A percentile compares a stretch with the other conserved stretches of the same genome.
phyloP scores from a whole-genome alignment of 1,140 invertebrate genomes.

The Ceratina australensis region DNA sequence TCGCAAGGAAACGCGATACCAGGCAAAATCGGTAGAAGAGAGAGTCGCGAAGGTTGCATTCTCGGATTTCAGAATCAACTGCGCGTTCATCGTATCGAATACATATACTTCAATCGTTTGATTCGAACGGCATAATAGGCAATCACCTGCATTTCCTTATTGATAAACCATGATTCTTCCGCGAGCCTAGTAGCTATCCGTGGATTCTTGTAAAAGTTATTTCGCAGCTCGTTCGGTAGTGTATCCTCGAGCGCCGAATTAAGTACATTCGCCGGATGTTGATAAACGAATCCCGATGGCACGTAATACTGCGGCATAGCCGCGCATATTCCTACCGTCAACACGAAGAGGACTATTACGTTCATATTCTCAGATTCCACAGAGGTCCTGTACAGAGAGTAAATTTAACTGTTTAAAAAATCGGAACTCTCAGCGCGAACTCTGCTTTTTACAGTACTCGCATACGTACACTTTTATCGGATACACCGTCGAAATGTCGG shows the following conservation, averaged over 20 bases:
- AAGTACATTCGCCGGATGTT: conserved; percentile 82
- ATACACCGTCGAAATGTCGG: too few relatives aligned
- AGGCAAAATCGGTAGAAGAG: neutral
- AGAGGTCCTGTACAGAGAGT: conserved; percentile 13
- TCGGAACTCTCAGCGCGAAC: too few relatives aligned
- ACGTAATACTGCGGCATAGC: conserved; percentile 68
- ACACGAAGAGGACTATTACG: conserved; percentile 20
- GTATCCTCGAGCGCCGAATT: conserved; percentile 82
- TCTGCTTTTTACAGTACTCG: too few relatives aligned
- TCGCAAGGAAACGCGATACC: neutral
- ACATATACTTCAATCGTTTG: neutral
- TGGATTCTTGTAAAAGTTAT: conserved; percentile 89
- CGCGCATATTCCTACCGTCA: conserved; percentile 48
- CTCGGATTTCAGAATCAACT: conserved; percentile 22
- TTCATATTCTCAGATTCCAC: neutral
- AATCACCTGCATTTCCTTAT: conserved; percentile 84
- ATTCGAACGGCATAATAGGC: neutral
- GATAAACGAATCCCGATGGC: conserved; percentile 57
- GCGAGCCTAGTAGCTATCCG: conserved; percentile 85
- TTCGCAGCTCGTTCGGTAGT: conserved; percentile 82
- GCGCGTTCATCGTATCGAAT: too few relatives aligned
- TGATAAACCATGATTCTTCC: conserved; percentile 86
- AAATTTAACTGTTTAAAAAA: too few relatives aligned
- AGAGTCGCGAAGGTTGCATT: conserved; percentile 1
- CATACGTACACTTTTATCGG: too few relatives aligned